Evolutionary conservation across 2,888 invertebrate genomes (phyloP), one percentile per base, ranked within the genome.

Genomic region (Cyrtodaria siliqua): DNA sequence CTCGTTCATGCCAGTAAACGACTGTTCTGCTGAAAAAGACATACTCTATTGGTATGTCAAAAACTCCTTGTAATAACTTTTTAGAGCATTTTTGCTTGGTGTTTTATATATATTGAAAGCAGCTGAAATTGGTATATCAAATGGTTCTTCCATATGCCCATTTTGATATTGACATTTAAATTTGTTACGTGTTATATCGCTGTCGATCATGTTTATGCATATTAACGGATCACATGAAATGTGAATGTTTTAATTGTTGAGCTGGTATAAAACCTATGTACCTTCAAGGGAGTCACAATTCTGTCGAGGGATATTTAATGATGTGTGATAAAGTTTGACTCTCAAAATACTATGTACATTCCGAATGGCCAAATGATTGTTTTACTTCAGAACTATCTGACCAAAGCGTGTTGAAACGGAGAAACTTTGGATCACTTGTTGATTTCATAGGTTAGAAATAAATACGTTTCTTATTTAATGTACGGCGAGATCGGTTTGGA

Each of bases 301-400:
- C 14, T 52, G 26, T 52, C 14, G n/a, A 9, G 52, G 14, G 52
- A 14, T 52, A 16, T 52, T 4, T 9, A 20, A 24, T 52, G 4
- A 52, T 56, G 29, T 67, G 57, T 62, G 55, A 56, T 38, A 62
- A n/a, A 18, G 52, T 9, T 57, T 33, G 29, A 61, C 24, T 66
- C 52, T 62, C 57, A 26, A 47, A 56, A 38, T 66, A 78, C 79
- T 79, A 64, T 64, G 47, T 59, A 79, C 79, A 79, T 79, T 79
- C 79, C 79, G 60, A 27, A 61, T 49, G 53, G 73, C 73, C 79
- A 70, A 79, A 79, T 55, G 29, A 26, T 40, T 57, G 9, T 68
- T 73, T 63, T 75, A 62, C 53, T 70, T 70, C 26, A 53, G 29
- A 68, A 53, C 38, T 53, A 33, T 52, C 52, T 53, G 60, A 68